Percentiles rank a stretch among this genome's conserved stretches.
Conservation (phyloP, 2,113 vertebrate genomes). For the Empidonax traillii region DNA sequence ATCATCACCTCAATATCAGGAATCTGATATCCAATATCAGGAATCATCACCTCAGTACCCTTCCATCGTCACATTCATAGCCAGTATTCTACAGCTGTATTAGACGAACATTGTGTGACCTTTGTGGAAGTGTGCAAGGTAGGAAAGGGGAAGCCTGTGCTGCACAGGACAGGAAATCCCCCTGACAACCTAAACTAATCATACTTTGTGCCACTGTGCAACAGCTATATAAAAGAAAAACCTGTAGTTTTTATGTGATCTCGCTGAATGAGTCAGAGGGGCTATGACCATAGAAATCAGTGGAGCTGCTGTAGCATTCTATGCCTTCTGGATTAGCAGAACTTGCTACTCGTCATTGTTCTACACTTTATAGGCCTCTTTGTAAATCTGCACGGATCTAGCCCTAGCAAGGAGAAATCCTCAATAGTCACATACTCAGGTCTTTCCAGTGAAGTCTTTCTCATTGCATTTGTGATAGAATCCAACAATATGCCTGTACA, state of each 20-base stretch:
- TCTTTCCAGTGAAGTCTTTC: not conserved
- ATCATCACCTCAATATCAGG: not conserved
- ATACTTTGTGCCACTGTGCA: not conserved
- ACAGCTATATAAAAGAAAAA: not conserved
- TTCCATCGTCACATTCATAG: not conserved
- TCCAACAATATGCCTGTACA: not conserved
- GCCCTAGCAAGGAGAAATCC: not conserved
- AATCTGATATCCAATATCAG: not conserved
- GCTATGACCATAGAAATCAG: not conserved
- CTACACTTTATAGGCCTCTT: not conserved
- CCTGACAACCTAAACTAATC: not conserved
- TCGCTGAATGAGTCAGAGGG: not conserved
- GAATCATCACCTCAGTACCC: not conserved
- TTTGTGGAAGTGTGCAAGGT: not conserved
- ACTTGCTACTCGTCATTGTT: not conserved
- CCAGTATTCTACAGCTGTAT: not conserved
- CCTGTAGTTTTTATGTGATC: not conserved
- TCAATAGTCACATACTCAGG: not conserved
- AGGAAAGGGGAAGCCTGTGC: not conserved
- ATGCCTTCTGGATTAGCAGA: not conserved
- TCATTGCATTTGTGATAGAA: not conserved
- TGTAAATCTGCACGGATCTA: not conserved
- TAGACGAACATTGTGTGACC: not conserved
- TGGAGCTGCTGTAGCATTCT: fast-evolving
- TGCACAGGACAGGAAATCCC: not conserved